These are phyloP conservation scores for Arizona elegans DNA, from an alignment of 2,113 vertebrate genomes.

Conservation along the genomic window DNA sequence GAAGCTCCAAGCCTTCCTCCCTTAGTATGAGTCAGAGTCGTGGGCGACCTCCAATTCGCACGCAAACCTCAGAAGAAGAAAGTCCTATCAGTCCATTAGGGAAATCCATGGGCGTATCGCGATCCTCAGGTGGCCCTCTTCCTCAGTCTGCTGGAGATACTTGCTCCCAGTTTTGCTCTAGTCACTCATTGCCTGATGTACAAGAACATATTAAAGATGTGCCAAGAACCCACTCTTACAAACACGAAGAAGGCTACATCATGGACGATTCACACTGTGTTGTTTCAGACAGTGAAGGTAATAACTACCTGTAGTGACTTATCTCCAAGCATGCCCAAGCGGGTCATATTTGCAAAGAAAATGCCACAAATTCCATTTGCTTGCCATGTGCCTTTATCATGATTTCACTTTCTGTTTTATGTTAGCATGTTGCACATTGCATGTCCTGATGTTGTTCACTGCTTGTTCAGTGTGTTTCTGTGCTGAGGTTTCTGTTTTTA, in stretches of 20 bases:
- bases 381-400: constrained; percentile 70
- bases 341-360: constrained; percentile 55
- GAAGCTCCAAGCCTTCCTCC: constrained; percentile 73
- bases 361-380: constrained; percentile 63
- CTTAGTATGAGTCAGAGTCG: constrained; percentile 77
- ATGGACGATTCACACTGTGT: constrained; percentile 97
- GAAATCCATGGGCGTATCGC: constrained; percentile 80
- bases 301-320: constrained; percentile 83
- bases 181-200: constrained; percentile 97
- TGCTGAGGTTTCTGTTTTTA: constrained; percentile 45
- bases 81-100: constrained; percentile 91
- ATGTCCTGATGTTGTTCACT: constrained; percentile 38
- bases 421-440: constrained; percentile 43
- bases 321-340: constrained; percentile 65
- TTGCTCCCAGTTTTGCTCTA: constrained; percentile 94
- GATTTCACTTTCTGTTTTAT: constrained; percentile 60
- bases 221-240: constrained; percentile 91
- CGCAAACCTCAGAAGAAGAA: constrained; percentile 93
- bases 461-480: constrained; percentile 58
- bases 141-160: constrained; percentile 75
- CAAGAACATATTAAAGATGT: constrained; percentile 95
- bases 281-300: constrained; percentile 99
- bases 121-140: constrained; percentile 72
- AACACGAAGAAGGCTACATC: constrained; percentile 94
- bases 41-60: constrained; percentile 84